Evolutionary conservation across 2,113 vertebrate species (phyloP).

Genomic region (Oplegnathus fasciatus): DNA sequence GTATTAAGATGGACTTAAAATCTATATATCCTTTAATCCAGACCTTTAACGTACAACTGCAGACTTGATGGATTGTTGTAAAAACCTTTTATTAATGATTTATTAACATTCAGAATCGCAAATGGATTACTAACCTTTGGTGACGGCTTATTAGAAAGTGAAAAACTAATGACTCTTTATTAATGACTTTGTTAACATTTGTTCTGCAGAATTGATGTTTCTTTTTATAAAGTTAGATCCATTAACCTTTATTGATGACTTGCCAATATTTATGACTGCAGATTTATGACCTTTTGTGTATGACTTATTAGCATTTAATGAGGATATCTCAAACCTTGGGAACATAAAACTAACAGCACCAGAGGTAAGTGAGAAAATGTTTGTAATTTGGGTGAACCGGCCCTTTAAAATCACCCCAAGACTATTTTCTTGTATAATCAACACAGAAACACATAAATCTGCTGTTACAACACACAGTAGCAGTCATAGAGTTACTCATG

Average conservation of each 20-base stretch:
- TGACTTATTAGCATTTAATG: slow-evolving; percentile 9
- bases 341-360: not conserved
- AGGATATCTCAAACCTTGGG: not conserved
- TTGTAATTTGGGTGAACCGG: not conserved
- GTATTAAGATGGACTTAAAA: not conserved
- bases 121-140: slow-evolving; percentile 29
- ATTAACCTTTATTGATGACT: slow-evolving; percentile 52
- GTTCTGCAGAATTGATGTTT: not conserved
- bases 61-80: slow-evolving; percentile 1
- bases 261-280: not conserved
- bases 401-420: not conserved
- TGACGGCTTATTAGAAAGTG: slow-evolving; percentile 19
- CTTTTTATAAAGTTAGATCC: slow-evolving; percentile 12
- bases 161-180: slow-evolving; percentile 27
- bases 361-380: not conserved
- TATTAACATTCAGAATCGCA: not conserved
- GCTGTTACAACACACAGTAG: not conserved
- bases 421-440: not conserved
- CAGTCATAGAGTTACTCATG: not conserved
- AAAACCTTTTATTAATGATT: not conserved
- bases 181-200: slow-evolving; percentile 50
- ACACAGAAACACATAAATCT: not conserved
- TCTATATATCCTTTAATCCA: not conserved
- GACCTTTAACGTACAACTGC: not conserved
- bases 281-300: slow-evolving; percentile 37